These are phyloP conservation scores for Xenus cinereus DNA, from an alignment of 2,113 vertebrate genomes.

Conservation along the genomic window DNA sequence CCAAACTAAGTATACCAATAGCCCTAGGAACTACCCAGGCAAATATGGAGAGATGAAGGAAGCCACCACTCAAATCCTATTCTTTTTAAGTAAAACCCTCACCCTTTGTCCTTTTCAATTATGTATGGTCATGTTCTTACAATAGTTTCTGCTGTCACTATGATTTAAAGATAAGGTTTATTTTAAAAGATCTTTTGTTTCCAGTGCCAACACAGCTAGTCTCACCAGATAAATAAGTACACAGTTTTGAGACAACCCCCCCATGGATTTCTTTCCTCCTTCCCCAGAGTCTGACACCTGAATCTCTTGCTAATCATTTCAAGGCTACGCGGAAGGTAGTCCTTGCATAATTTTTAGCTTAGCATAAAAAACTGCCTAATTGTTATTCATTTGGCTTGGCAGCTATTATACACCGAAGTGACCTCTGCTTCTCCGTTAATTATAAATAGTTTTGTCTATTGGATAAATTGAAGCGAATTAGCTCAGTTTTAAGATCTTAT, in stretches of 20 bases:
- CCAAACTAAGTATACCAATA: neutral
- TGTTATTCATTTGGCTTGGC: conserved; percentile 41
- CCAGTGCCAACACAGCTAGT: neutral
- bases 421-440: conserved; percentile 74
- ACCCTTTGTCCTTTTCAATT: conserved; percentile 57
- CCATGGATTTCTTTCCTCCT: neutral
- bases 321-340: neutral
- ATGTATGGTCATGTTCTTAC: conserved; percentile 33
- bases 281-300: neutral
- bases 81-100: neutral
- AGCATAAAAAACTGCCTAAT: conserved; percentile 28
- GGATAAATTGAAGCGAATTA: conserved; percentile 69
- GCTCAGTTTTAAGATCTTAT: conserved; percentile 63
- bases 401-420: conserved; percentile 7
- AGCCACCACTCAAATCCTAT: neutral
- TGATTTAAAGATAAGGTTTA: conserved; percentile 42
- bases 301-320: conserved; percentile 35
- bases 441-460: conserved; percentile 72
- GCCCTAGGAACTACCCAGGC: neutral
- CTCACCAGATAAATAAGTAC: neutral
- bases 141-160: conserved; percentile 27
- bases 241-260: neutral
- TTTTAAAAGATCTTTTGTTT: conserved; percentile 15
- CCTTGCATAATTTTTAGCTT: conserved; percentile 40
- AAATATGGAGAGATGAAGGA: neutral